Conservation (phyloP, 2,888 invertebrate species). For the Atethmia centrago region DNA sequence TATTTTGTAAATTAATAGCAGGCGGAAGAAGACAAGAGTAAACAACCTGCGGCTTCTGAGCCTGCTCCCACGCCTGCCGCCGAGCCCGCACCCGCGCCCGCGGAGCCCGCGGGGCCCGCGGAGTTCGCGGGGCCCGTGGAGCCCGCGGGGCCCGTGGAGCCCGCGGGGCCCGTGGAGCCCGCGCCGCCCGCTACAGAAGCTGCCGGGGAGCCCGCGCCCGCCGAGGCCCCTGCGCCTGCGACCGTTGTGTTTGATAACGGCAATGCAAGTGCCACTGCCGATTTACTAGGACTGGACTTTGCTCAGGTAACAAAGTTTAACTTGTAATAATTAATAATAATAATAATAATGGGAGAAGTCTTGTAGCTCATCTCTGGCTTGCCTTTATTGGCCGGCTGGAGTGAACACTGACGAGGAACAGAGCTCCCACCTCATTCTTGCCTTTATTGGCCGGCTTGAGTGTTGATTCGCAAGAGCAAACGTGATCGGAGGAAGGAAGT, state of each 20-base stretch:
- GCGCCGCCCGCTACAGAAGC: constrained; percentile 16
- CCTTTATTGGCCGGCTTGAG: too few relatives aligned
- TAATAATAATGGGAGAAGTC: too few relatives aligned
- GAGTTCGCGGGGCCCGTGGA: too few relatives aligned
- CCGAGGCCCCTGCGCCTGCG: neutral
- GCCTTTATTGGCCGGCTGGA: too few relatives aligned
- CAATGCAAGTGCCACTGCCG: constrained; percentile 76
- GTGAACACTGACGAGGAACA: too few relatives aligned
- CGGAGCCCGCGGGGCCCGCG: too few relatives aligned
- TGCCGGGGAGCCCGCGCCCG: constrained; percentile 18
- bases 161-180: constrained; percentile 20
- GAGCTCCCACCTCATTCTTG: too few relatives aligned
- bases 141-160: constrained; percentile 21
- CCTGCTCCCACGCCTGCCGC: too few relatives aligned
- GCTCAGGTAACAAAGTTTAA: constrained; percentile 71
- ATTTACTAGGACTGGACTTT: constrained; percentile 76
- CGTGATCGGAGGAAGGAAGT: too few relatives aligned
- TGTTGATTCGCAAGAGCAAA: too few relatives aligned
- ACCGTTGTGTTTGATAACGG: constrained; percentile 73
- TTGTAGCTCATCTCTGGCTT: too few relatives aligned
- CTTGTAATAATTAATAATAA: too few relatives aligned
- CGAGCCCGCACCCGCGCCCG: constrained; percentile 27
- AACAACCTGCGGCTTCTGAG: constrained; percentile 54
- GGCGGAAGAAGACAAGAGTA: constrained; percentile 86
- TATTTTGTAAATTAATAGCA: constrained; percentile 62